Conservation (phyloP, 2,888 invertebrate species). For the Pardosa pseudoannulata region DNA sequence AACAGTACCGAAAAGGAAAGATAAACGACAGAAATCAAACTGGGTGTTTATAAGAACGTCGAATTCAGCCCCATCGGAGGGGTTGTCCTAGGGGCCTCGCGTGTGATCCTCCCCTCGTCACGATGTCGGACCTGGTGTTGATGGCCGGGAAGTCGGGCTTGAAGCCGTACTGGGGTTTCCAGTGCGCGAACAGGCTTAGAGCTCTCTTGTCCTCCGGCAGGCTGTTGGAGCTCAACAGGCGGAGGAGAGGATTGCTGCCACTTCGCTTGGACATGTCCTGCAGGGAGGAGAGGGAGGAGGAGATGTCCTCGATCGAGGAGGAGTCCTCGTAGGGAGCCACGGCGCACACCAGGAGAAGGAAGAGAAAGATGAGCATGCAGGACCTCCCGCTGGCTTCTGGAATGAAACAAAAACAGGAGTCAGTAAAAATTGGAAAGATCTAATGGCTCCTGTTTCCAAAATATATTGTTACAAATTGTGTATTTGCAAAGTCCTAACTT, state of each 20-base stretch:
- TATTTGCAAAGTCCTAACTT: no score
- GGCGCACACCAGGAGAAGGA: slow-evolving; percentile 9
- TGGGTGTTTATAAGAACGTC: neutral
- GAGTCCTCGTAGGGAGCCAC: neutral
- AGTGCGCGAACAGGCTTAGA: slow-evolving; percentile 47
- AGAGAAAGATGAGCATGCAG: slow-evolving; percentile 26
- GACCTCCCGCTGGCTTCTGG: slow-evolving; percentile 35
- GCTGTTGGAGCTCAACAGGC: neutral
- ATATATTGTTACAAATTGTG: no score
- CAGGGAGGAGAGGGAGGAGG: slow-evolving; percentile 22
- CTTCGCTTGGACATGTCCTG: neutral
- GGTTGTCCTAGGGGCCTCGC: slow-evolving; percentile 54
- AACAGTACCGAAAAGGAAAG: neutral
- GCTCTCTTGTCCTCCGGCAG: slow-evolving; percentile 39
- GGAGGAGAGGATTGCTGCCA: neutral
- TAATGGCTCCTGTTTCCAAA: no score
- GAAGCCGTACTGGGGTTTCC: slow-evolving; percentile 38
- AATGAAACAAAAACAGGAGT: slow-evolving; percentile 1
- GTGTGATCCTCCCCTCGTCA: slow-evolving; percentile 38
- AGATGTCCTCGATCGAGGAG: neutral
- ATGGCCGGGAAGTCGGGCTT: slow-evolving; percentile 26
- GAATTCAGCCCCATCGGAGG: slow-evolving; percentile 48
- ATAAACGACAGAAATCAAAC: neutral
- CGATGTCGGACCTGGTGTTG: slow-evolving; percentile 62
- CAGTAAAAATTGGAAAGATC: neutral